phyloP scores from a whole-genome alignment of 2,888 invertebrate species.

The Molorchus minor region DNA sequence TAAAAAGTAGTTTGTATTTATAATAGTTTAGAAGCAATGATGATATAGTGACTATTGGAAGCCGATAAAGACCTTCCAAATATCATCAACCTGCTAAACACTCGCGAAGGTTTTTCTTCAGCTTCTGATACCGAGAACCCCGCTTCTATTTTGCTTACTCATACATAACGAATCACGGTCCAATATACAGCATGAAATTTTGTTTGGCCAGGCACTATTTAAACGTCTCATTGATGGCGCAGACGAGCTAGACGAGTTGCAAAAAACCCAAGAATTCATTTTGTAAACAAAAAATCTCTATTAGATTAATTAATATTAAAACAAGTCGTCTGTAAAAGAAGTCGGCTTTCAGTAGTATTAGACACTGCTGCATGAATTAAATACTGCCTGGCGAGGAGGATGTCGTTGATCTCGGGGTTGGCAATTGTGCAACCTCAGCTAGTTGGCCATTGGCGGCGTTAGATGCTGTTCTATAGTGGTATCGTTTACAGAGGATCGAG shows the following conservation, averaged over 20 bases:
- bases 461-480: too few relatives aligned
- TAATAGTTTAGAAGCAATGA: too few relatives aligned
- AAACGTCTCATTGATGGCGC: constrained; percentile 14
- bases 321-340: constrained; percentile 33
- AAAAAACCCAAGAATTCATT: constrained; percentile 16
- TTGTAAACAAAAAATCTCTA: constrained; percentile 27
- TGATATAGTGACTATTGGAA: too few relatives aligned
- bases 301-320: constrained; percentile 34
- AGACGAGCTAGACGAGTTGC: constrained; percentile 12
- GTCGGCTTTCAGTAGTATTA: constrained; percentile 27
- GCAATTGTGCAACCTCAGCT: constrained; percentile 28
- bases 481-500: too few relatives aligned
- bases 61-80: too few relatives aligned
- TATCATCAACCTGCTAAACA: too few relatives aligned
- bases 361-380: constrained; percentile 31
- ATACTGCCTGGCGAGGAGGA: constrained; percentile 14
- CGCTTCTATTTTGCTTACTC: neutral
- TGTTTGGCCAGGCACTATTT: constrained; percentile 5
- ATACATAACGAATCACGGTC: neutral
- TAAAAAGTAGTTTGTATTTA: too few relatives aligned
- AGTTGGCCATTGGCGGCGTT: too few relatives aligned
- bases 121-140: neutral
- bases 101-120: too few relatives aligned
- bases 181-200: too few relatives aligned
- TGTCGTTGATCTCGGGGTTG: constrained; percentile 26